These are phyloP conservation scores for Pycnomerus fuliginosus DNA, from an alignment of 2,888 invertebrate species.

Conservation along the genomic window DNA sequence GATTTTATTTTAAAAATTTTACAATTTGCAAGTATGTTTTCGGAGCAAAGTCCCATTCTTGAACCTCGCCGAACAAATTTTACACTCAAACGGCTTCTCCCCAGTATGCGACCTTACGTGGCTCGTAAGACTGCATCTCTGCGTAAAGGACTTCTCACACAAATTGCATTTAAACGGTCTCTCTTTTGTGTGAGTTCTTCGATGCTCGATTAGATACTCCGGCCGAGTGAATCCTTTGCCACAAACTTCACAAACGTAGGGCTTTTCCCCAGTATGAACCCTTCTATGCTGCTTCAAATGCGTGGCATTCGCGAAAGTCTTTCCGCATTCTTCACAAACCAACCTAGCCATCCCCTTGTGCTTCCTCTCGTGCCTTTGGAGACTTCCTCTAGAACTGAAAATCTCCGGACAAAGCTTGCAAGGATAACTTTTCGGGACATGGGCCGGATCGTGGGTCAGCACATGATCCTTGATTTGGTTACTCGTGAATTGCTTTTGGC, in stretches of 20 bases:
- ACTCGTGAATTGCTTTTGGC: too few species aligned
- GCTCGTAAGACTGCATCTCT: constrained; percentile 26
- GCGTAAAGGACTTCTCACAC: constrained; percentile 36
- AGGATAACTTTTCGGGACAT: background rate
- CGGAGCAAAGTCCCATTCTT: constrained; percentile 23
- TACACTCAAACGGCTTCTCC: constrained; percentile 54
- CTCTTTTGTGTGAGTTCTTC: constrained; percentile 56
- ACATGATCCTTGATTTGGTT: constrained; percentile 1
- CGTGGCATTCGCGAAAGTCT: background rate
- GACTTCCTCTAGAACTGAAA: background rate
- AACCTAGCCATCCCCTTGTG: background rate
- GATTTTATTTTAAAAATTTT: too few species aligned
- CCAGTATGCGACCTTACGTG: constrained; percentile 12
- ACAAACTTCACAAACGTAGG: constrained; percentile 47
- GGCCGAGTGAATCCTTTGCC: constrained; percentile 47
- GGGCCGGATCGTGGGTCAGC: background rate
- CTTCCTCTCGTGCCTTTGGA: background rate
- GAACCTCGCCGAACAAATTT: constrained; percentile 55
- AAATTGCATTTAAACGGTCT: constrained; percentile 55
- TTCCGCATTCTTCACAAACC: constrained; percentile 4
- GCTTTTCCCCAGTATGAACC: constrained; percentile 37
- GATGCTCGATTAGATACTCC: constrained; percentile 54
- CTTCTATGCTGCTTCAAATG: constrained; percentile 36
- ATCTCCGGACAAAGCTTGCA: background rate
- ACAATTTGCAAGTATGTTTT: background rate